Evolutionary conservation across 2,888 invertebrate genomes (phyloP).

Genomic region (Aethes cnicana): DNA sequence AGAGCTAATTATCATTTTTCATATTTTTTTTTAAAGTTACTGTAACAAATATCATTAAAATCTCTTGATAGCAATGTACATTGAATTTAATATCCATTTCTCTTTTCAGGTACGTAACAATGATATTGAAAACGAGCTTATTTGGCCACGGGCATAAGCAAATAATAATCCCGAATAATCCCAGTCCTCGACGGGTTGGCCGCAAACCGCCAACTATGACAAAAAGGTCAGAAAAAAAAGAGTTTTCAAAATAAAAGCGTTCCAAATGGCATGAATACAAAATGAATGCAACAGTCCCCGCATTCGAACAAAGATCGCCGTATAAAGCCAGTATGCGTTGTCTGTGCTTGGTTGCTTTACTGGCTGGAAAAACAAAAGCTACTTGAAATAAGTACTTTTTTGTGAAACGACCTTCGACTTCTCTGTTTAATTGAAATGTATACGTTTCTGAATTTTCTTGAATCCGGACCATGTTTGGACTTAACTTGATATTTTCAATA

Average conservation of each 20-base stretch:
- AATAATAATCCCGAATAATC: constrained; percentile 12
- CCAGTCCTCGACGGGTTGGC: background rate
- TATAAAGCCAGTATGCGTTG: constrained; percentile 36
- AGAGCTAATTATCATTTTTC: too few species aligned
- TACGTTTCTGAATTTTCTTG: too few species aligned
- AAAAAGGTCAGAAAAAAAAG: constrained; percentile 10
- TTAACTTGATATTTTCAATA: too few species aligned
- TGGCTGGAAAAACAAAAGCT: constrained; percentile 37
- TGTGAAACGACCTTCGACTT: too few species aligned
- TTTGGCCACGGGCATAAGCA: background rate
- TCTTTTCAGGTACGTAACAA: constrained; percentile 22
- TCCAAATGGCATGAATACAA: constrained; percentile 52
- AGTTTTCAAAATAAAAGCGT: constrained; percentile 3
- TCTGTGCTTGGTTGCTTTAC: constrained; percentile 8
- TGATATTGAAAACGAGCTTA: background rate
- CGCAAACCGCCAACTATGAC: background rate
- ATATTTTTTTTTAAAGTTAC: too few species aligned
- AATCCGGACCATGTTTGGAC: too few species aligned
- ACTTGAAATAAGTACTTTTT: too few species aligned
- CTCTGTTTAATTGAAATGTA: too few species aligned
- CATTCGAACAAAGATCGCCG: constrained; percentile 41
- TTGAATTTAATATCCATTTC: background rate
- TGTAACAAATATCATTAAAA: background rate
- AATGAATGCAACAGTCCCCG: constrained; percentile 46
- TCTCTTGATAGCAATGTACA: background rate